phyloP scores from a whole-genome alignment of 2,113 vertebrate species.

The Procavia capensis region DNA sequence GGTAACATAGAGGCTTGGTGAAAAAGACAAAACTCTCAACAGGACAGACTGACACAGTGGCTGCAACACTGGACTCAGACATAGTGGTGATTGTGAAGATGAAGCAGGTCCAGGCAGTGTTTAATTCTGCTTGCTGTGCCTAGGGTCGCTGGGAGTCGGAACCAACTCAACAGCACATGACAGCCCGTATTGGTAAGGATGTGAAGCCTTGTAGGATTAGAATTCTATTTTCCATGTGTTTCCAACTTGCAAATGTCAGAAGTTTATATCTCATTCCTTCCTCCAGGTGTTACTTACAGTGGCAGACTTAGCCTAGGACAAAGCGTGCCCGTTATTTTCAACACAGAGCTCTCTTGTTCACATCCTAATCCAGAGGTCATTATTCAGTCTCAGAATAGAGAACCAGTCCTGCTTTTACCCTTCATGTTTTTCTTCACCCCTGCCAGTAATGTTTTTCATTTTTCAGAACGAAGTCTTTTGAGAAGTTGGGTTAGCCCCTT shows the following conservation, averaged over 20 bases:
- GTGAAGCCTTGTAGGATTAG: background rate
- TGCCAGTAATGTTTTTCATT: conserved; percentile 68
- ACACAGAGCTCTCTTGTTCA: conserved; percentile 67
- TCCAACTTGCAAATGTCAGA: conserved; percentile 3
- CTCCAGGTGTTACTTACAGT: conserved; percentile 60
- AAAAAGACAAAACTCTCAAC: too few species aligned
- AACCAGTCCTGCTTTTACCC: background rate
- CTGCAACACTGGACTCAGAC: too few species aligned
- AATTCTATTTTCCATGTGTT: background rate
- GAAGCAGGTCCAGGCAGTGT: too few species aligned
- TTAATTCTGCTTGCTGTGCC: too few species aligned
- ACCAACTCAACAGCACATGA: too few species aligned
- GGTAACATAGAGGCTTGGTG: too few species aligned
- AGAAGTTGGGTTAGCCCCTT: conserved; percentile 57
- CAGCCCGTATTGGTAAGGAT: background rate
- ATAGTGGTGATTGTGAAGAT: too few species aligned
- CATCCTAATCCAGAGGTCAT: conserved; percentile 59
- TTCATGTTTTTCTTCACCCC: conserved; percentile 57
- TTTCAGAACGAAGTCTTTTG: conserved; percentile 61
- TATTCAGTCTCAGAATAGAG: background rate
- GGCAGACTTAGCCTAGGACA: background rate
- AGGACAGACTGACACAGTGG: too few species aligned
- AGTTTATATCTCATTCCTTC: background rate
- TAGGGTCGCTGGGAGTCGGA: too few species aligned
- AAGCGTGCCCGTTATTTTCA: background rate